A percentile compares a stretch with the other conserved stretches of the same genome.
Conservation (phyloP, 2,113 vertebrate species). For the Mesocricetus auratus region DNA sequence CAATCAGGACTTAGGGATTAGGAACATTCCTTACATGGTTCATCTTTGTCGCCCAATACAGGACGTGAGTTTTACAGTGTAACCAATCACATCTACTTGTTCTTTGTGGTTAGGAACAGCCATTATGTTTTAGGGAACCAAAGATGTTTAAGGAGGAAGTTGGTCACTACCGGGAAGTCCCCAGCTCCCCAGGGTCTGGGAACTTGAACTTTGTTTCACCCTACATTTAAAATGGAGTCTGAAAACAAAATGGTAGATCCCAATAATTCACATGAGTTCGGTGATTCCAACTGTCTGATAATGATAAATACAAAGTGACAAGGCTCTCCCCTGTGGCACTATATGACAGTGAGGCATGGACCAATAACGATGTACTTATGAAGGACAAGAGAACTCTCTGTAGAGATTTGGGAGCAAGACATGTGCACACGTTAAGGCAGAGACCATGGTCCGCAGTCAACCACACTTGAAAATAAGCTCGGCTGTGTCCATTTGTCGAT, state of each 20-base stretch:
- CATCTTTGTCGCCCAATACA: background rate
- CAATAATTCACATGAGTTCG: no score
- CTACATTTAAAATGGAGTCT: background rate
- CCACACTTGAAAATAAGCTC: background rate
- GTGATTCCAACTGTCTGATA: background rate
- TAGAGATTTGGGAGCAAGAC: background rate
- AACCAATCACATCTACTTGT: background rate
- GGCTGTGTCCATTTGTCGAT: background rate
- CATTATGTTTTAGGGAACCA: background rate
- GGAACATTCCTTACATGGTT: background rate
- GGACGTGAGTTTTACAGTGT: background rate
- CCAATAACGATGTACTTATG: background rate
- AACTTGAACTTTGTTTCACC: background rate
- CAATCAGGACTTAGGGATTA: background rate
- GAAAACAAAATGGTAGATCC: background rate
- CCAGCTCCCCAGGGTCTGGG: background rate
- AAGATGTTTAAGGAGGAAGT: background rate
- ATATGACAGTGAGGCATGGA: background rate
- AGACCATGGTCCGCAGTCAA: background rate
- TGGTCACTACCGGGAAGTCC: background rate
- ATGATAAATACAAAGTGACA: background rate
- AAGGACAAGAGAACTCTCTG: background rate
- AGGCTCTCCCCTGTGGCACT: background rate
- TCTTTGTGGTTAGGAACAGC: background rate
- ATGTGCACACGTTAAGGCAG: background rate